These are phyloP conservation scores for Chaetops frenatus DNA, from an alignment of 2,113 vertebrate genomes.

Conservation along the genomic window DNA sequence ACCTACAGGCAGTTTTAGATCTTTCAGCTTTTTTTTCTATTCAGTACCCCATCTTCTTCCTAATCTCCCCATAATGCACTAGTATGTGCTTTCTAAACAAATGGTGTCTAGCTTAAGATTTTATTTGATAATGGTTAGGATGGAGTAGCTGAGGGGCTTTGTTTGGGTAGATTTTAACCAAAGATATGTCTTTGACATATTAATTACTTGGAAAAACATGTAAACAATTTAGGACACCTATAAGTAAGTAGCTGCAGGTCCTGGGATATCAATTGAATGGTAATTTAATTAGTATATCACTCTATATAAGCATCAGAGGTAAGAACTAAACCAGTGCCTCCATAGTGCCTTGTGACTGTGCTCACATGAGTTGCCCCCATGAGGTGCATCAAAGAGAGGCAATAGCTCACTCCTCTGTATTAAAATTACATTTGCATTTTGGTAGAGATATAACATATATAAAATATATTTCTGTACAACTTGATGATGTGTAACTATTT, in stretches of 20 bases:
- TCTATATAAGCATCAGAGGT: background rate
- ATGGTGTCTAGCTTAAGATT: background rate
- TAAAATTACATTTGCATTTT: background rate
- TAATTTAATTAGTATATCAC: background rate
- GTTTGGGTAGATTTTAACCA: background rate
- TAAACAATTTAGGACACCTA: background rate
- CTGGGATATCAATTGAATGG: background rate
- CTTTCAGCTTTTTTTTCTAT: background rate
- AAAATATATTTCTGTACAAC: background rate
- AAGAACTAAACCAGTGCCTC: background rate
- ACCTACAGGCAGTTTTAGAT: background rate
- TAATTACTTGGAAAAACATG: background rate
- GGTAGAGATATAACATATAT: fast-evolving
- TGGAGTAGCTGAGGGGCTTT: background rate
- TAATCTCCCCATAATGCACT: background rate
- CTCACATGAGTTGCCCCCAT: background rate
- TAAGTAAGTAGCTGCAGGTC: background rate
- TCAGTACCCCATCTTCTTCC: background rate
- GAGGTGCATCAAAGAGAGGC: background rate
- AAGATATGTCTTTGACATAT: background rate
- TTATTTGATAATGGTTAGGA: background rate
- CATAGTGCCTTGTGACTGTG: background rate
- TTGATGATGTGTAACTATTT: background rate
- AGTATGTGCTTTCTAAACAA: background rate
- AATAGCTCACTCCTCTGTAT: background rate